Percentiles rank a stretch among this genome's conserved stretches.
These are phyloP conservation scores for Tolypeutes matacus DNA, from an alignment of 2,797 vertebrate species.

Conservation along the genomic window DNA sequence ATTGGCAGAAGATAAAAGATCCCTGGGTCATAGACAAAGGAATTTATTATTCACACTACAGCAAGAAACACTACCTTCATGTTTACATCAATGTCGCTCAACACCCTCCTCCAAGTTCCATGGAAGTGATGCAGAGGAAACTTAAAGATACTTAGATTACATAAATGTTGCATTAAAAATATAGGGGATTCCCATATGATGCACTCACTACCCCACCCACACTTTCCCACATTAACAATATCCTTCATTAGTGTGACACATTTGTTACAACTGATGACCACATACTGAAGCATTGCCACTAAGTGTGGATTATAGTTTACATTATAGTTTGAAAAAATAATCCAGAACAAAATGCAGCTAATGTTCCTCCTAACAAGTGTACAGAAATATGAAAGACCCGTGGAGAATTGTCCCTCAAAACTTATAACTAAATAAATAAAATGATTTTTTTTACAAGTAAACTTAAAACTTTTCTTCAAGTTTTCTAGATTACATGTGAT, in stretches of 20 bases:
- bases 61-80: background rate
- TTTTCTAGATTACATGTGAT: background rate
- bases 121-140: background rate
- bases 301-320: too few relatives aligned
- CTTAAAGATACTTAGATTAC: too few relatives aligned
- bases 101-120: too few relatives aligned
- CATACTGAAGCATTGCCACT: too few relatives aligned
- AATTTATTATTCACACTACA: background rate
- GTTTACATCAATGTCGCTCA: too few relatives aligned
- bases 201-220: too few relatives aligned
- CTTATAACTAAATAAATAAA: background rate
- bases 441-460: background rate
- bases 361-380: background rate
- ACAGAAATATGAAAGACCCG: background rate
- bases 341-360: background rate
- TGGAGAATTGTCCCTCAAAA: background rate
- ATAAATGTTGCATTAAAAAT: background rate
- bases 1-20: background rate
- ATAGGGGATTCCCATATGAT: too few relatives aligned
- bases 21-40: background rate
- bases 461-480: conserved; percentile 6
- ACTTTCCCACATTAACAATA: too few relatives aligned
- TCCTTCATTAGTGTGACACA: too few relatives aligned
- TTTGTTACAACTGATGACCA: too few relatives aligned
- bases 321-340: background rate